Evolutionary conservation across 37 sponge, comb jelly and placozoan species (phyloP).

Genomic region (Lycopodina hypogea): DNA sequence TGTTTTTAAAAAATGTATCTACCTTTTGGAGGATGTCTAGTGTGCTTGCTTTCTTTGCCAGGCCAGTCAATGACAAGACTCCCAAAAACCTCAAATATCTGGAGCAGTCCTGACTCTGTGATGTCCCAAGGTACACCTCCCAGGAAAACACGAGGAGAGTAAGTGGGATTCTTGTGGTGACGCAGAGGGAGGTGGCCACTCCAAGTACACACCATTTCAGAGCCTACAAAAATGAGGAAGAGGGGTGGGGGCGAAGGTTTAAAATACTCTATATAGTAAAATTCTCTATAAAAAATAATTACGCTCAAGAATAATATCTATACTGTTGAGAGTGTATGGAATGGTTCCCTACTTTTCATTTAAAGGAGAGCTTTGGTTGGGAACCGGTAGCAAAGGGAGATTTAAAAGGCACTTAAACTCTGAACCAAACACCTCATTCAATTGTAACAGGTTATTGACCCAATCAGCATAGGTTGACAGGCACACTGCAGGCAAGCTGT

Average conservation of each 20-base stretch:
- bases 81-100: slow-evolving; percentile 84
- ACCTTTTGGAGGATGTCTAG: slow-evolving; percentile 96
- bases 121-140: slow-evolving; percentile 99
- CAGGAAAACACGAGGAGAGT: slow-evolving; percentile 90
- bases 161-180: slow-evolving; percentile 88
- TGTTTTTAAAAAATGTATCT: neutral
- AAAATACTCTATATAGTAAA: neutral
- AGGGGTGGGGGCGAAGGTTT: neutral
- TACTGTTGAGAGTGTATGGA: no score
- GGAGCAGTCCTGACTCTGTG: slow-evolving; percentile 82
- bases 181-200: slow-evolving; percentile 91
- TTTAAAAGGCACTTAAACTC: no score
- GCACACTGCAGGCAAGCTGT: no score
- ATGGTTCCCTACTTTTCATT: no score
- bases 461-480: no score
- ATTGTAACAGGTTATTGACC: no score
- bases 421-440: no score
- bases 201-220: slow-evolving; percentile 92
- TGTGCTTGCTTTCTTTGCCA: slow-evolving; percentile 91
- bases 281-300: neutral
- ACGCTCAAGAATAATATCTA: no score
- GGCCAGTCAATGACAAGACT: slow-evolving; percentile 94
- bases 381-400: no score
- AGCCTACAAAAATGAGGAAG: slow-evolving; percentile 17
- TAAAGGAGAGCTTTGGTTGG: no score